A percentile compares a stretch with the other conserved stretches of the same genome.
These are phyloP conservation scores for Lasaia peninsularis DNA, from an alignment of 1,140 invertebrate species.

Conservation along the genomic window DNA sequence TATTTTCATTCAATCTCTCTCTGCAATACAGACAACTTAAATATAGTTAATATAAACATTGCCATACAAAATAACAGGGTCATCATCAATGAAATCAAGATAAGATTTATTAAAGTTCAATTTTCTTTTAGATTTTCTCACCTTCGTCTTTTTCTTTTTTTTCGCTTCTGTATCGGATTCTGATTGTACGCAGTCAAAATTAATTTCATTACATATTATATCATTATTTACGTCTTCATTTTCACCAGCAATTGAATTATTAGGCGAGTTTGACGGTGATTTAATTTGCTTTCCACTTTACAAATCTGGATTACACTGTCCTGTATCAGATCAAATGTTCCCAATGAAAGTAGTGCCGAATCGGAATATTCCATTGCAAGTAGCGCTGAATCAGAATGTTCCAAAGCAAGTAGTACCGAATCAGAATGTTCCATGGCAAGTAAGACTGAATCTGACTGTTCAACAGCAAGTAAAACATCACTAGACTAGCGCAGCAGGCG, in stretches of 20 bases:
- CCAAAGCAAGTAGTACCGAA: constrained; percentile 10
- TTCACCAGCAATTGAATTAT: neutral
- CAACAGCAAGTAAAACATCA: constrained; percentile 15
- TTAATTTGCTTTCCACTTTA: constrained; percentile 4
- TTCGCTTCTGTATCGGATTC: constrained; percentile 1
- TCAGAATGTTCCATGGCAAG: constrained; percentile 15
- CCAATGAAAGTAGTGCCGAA: neutral
- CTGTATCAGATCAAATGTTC: constrained; percentile 4
- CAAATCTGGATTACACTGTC: constrained; percentile 13
- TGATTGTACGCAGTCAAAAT: neutral
- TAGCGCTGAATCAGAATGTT: constrained; percentile 1
- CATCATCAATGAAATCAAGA: constrained; percentile 15
- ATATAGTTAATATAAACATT: too few species aligned
- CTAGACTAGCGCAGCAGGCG: neutral
- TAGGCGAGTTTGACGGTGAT: neutral
- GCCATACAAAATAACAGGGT: too few species aligned
- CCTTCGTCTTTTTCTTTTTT: neutral
- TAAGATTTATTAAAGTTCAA: constrained; percentile 11
- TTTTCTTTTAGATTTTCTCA: constrained; percentile 13
- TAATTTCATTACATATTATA: constrained; percentile 5
- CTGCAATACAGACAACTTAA: too few species aligned
- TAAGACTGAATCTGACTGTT: constrained; percentile 14
- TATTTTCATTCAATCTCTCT: too few species aligned
- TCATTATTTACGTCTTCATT: constrained; percentile 14
- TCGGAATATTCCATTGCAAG: constrained; percentile 1